Base-by-base conservation (phyloP, 2,888 invertebrate genomes). In the Neria commutata region DNA sequence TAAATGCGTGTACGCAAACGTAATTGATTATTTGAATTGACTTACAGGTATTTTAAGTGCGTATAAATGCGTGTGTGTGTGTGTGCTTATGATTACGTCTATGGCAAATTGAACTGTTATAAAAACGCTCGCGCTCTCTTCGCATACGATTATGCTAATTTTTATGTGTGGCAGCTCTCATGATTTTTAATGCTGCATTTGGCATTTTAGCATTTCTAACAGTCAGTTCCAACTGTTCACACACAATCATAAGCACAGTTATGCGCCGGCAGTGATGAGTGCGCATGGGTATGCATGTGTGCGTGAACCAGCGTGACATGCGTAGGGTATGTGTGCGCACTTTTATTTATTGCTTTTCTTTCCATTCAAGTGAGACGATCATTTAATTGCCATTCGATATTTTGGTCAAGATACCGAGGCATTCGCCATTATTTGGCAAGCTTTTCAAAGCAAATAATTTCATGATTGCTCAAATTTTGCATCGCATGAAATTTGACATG, bases 241-340 rank as follows among this genome's bases (percentile, higher is more conserved):
- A n/a, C n/a, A n/a, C n/a, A n/a, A n/a, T n/a, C n/a, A n/a, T n/a
- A n/a, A n/a, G n/a, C n/a, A n/a, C n/a, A n/a, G n/a, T n/a, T n/a
- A n/a, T n/a, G n/a, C n/a, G n/a, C n/a, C n/a, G n/a, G n/a, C n/a
- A n/a, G n/a, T n/a, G n/a, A n/a, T n/a, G n/a, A n/a, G n/a, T n/a
- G n/a, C n/a, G n/a, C n/a, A n/a, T n/a, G 23, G 19, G 40, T 40
- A 17, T 66, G 65, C 65, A 65, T 63, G 62, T 65, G 63, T 66
- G 64, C 66, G 64, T 65, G 57, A 65, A 49, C 58, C 16, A 24
- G 23, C 24, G 52, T 14, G 3, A n/a, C n/a, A n/a, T 25, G 34
- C 55, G 19, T 23, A 23, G 37, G 46, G 46, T 46, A 25, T 17
- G 26, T 45, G 56, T 25, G 11, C 16, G n/a, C n/a, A n/a, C n/a